Conservation (phyloP, 2,113 vertebrate species). For the Plotosus lineatus region DNA sequence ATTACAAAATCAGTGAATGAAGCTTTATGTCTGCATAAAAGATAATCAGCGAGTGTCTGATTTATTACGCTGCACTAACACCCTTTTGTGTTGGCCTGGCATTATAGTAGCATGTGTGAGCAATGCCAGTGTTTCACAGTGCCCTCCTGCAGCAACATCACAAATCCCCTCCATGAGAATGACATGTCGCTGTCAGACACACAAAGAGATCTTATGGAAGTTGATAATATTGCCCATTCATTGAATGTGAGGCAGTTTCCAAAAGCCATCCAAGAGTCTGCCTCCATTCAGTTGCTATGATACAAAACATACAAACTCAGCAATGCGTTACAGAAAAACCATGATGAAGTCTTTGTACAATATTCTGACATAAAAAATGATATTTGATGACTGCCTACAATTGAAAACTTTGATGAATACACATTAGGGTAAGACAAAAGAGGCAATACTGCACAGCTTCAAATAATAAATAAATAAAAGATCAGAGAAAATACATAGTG, state of each 20-base stretch:
- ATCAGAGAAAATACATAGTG: background rate
- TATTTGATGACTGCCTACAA: constrained; percentile 50
- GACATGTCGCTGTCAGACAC: constrained; percentile 65
- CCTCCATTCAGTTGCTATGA: constrained; percentile 63
- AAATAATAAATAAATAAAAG: background rate
- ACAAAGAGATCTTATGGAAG: constrained; percentile 70
- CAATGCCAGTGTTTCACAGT: constrained; percentile 54
- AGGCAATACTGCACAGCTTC: constrained; percentile 10
- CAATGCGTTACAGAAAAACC: constrained; percentile 52
- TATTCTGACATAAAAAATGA: constrained; percentile 52
- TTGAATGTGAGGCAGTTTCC: constrained; percentile 59
- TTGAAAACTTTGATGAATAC: constrained; percentile 45
- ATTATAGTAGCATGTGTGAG: constrained; percentile 54
- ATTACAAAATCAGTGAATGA: background rate
- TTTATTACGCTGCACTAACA: constrained; percentile 18
- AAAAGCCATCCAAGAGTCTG: constrained; percentile 56
- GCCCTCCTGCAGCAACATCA: constrained; percentile 62
- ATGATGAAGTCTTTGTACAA: constrained; percentile 49
- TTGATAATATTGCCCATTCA: constrained; percentile 73
- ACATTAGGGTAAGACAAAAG: constrained; percentile 3
- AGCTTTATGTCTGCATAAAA: background rate
- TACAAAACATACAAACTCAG: constrained; percentile 62
- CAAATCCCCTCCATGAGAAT: constrained; percentile 67
- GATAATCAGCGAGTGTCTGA: constrained; percentile 10
- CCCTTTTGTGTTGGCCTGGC: constrained; percentile 56